Conservation (phyloP, 2,888 invertebrate species). For the Gasteruption jaculator region DNA sequence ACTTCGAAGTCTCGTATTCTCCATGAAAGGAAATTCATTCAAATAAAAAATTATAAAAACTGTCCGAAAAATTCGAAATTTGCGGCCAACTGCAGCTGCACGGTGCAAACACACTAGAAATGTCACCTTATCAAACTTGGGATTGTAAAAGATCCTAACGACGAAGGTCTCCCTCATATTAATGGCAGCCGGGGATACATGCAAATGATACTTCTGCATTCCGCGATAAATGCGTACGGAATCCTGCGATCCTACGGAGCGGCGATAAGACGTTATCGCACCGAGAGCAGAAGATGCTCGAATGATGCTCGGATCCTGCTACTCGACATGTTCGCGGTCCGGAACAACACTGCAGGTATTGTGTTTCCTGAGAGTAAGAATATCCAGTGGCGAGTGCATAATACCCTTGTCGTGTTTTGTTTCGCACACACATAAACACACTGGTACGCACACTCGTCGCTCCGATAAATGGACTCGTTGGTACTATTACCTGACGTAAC, state of each 20-base stretch:
- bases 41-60: constrained; percentile 3
- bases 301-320: constrained; percentile 10
- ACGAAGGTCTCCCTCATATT: constrained; percentile 33
- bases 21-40: background rate
- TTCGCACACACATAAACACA: background rate
- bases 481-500: constrained; percentile 43
- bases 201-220: too few species aligned
- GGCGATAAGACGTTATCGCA: too few species aligned
- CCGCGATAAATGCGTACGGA: too few species aligned
- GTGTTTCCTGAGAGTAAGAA: constrained; percentile 25
- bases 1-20: too few species aligned
- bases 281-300: too few species aligned
- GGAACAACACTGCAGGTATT: constrained; percentile 31
- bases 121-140: constrained; percentile 34
- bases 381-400: constrained; percentile 27
- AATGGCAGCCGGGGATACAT: constrained; percentile 17
- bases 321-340: constrained; percentile 17
- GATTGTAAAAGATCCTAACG: constrained; percentile 40
- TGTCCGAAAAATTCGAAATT: too few species aligned
- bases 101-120: constrained; percentile 4
- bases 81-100: constrained; percentile 25
- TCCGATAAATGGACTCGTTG: constrained; percentile 15
- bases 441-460: constrained; percentile 1
- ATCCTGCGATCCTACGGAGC: constrained; percentile 18
- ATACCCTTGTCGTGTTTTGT: too few species aligned